These are phyloP conservation scores for Drosophila infuscata DNA, from an alignment of 2,888 invertebrate species.

Conservation along the genomic window DNA sequence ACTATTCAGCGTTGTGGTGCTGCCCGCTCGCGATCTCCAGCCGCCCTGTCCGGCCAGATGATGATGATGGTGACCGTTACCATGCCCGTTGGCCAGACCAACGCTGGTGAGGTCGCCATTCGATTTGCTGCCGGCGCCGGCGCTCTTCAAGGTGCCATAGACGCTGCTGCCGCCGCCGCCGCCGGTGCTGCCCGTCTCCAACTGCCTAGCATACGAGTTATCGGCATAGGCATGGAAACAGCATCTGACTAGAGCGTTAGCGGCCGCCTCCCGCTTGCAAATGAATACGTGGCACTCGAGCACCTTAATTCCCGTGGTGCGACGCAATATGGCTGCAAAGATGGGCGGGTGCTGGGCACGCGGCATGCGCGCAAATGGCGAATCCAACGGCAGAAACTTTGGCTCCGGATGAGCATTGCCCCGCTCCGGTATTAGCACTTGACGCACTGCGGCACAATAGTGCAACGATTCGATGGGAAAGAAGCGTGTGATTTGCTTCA, in stretches of 20 bases:
- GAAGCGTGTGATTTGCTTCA: slow-evolving; percentile 96
- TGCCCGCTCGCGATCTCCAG: slow-evolving; percentile 87
- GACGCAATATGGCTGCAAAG: slow-evolving; percentile 97
- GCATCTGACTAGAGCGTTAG: slow-evolving; percentile 98
- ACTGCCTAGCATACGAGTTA: slow-evolving; percentile 95
- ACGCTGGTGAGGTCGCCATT: slow-evolving; percentile 83
- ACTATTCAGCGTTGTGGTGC: slow-evolving; percentile 88
- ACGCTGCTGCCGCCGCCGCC: slow-evolving; percentile 85
- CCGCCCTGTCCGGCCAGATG: slow-evolving; percentile 77
- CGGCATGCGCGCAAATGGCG: slow-evolving; percentile 96
- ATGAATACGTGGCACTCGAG: slow-evolving; percentile 99
- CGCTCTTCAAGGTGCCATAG: slow-evolving; percentile 86
- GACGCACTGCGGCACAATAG: slow-evolving; percentile 97
- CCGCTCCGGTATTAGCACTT: slow-evolving; percentile 90
- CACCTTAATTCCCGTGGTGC: slow-evolving; percentile 98
- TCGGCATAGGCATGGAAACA: slow-evolving; percentile 99
- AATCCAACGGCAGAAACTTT: slow-evolving; percentile 97
- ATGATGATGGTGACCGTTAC: slow-evolving; percentile 70
- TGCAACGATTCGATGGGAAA: slow-evolving; percentile 98
- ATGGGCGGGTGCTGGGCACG: slow-evolving; percentile 97
- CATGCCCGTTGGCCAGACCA: slow-evolving; percentile 78
- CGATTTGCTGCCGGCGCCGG: slow-evolving; percentile 83
- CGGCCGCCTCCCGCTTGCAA: slow-evolving; percentile 97
- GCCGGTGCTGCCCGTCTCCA: slow-evolving; percentile 88
- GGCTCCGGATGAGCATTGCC: slow-evolving; percentile 89